phyloP scores from a whole-genome alignment of 1,140 invertebrate genomes.

The Wiebesia pumilae region DNA sequence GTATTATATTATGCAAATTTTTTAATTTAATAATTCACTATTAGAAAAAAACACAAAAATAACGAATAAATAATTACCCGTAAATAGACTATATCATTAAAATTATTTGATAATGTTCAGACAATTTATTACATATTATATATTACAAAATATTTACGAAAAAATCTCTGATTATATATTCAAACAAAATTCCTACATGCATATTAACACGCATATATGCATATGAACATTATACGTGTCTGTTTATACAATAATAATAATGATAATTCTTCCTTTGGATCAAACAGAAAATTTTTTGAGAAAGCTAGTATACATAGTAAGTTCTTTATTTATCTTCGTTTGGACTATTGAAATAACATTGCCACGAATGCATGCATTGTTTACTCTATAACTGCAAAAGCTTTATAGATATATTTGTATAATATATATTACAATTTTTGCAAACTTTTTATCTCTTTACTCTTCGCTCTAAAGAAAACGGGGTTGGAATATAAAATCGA shows the following conservation, averaged over 20 bases:
- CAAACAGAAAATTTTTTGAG: background rate
- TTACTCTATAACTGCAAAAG: background rate
- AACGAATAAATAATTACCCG: background rate
- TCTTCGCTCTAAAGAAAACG: background rate
- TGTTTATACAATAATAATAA: background rate
- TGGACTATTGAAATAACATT: background rate
- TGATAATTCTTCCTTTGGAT: background rate
- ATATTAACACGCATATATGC: background rate
- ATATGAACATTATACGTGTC: too few relatives aligned
- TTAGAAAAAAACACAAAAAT: background rate
- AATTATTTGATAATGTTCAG: background rate
- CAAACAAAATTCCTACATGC: background rate
- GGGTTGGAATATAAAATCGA: slow-evolving; percentile 18
- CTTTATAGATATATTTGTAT: background rate
- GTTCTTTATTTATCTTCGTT: background rate
- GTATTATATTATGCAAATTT: too few relatives aligned
- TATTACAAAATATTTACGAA: background rate
- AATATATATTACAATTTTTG: background rate
- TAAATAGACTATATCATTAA: background rate
- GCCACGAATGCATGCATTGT: background rate
- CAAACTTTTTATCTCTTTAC: background rate
- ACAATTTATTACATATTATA: background rate
- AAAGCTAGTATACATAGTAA: background rate
- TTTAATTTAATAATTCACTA: background rate
- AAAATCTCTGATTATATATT: background rate